Conservation (phyloP, 2,113 vertebrate genomes). For the Hemiscyllium ocellatum region DNA sequence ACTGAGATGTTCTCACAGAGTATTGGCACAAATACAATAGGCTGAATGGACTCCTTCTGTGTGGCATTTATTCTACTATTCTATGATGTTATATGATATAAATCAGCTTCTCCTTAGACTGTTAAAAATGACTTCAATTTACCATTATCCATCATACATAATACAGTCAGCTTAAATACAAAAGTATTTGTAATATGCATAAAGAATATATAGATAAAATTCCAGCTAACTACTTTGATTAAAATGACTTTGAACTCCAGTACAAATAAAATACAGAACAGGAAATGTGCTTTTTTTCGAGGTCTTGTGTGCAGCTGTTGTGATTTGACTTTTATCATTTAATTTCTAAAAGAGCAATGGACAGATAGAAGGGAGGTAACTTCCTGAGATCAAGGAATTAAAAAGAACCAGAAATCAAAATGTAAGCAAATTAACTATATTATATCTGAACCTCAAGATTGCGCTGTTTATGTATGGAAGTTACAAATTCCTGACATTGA, state of each 20-base stretch:
- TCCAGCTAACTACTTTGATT: not conserved
- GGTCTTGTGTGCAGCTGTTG: not conserved
- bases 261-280: not conserved
- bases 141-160: not conserved
- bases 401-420: not conserved
- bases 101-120: not conserved
- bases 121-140: not conserved
- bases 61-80: not conserved
- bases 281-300: not conserved
- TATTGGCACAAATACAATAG: not conserved
- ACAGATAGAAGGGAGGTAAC: not conserved
- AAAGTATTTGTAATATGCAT: not conserved
- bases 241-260: not conserved
- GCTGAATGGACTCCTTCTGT: not conserved
- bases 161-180: not conserved
- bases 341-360: not conserved
- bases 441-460: slow-evolving; percentile 13
- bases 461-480: not conserved
- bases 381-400: not conserved
- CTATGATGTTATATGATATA: not conserved
- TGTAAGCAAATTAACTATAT: not conserved
- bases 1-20: not conserved
- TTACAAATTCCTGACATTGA: slow-evolving; percentile 32
- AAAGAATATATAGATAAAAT: not conserved
- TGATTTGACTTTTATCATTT: not conserved